Conservation (phyloP, 2,888 invertebrate species). For the Drosophila longiperda region DNA sequence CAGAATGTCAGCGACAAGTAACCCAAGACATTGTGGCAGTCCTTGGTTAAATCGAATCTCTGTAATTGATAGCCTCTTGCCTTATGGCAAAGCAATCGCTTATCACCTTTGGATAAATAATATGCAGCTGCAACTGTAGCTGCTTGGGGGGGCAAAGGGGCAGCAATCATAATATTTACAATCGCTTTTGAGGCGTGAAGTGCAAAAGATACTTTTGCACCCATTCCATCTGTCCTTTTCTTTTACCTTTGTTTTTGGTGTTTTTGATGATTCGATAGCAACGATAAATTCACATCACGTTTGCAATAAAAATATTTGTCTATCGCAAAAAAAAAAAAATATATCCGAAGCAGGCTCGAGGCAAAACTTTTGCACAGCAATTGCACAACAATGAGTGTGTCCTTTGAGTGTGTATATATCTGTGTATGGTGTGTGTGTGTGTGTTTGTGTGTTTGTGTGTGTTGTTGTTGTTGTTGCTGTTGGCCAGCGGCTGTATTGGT, state of each 20-base stretch:
- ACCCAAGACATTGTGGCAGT: neutral
- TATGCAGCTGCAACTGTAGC: neutral
- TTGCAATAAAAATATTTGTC: slow-evolving; percentile 83
- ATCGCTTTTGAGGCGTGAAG: slow-evolving; percentile 49
- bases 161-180: slow-evolving; percentile 52
- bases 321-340: slow-evolving; percentile 54
- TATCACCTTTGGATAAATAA: neutral
- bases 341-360: slow-evolving; percentile 66
- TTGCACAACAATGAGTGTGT: slow-evolving; percentile 41
- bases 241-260: neutral
- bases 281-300: slow-evolving; percentile 84
- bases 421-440: slow-evolving; percentile 5
- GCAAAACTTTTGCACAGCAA: slow-evolving; percentile 47
- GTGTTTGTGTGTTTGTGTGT: slow-evolving; percentile 14
- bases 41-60: neutral
- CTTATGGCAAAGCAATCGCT: neutral
- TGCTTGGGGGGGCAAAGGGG: slow-evolving; percentile 5
- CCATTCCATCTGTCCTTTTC: slow-evolving; percentile 22
- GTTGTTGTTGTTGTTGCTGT: slow-evolving; percentile 1
- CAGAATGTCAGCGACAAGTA: neutral
- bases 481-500: neutral
- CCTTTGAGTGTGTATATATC: slow-evolving; percentile 11
- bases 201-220: slow-evolving; percentile 21
- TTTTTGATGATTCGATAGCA: slow-evolving; percentile 55
- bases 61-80: neutral